These are phyloP conservation scores for Phenganax stokvisi DNA, from an alignment of 92 coral and sea anemone genomes.

Conservation along the genomic window DNA sequence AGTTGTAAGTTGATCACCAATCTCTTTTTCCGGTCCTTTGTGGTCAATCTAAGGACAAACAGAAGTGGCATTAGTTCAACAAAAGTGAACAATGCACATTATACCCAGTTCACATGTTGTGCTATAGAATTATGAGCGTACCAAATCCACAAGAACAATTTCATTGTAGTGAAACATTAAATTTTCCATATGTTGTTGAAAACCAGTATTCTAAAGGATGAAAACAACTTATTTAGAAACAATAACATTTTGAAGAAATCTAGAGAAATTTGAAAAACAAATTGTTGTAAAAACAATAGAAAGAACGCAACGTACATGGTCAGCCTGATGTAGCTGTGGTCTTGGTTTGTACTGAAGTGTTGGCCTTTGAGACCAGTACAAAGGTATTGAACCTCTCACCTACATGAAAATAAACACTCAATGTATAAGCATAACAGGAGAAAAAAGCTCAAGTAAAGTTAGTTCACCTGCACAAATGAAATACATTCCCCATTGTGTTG, in stretches of 20 bases:
- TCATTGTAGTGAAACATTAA: conserved; percentile 86
- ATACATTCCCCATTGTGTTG: conserved; percentile 61
- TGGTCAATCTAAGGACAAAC: conserved; percentile 71
- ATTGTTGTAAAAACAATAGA: background rate
- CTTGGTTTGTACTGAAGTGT: conserved; percentile 82
- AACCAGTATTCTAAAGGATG: conserved; percentile 63
- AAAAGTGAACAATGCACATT: background rate
- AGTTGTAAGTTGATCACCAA: conserved; percentile 76
- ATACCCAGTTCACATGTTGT: background rate
- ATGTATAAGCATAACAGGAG: background rate
- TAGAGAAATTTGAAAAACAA: background rate
- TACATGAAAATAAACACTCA: conserved; percentile 9
- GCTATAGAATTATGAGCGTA: conserved; percentile 28
- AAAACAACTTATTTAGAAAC: background rate
- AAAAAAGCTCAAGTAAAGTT: background rate
- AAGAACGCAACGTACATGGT: conserved; percentile 65
- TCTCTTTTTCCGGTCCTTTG: conserved; percentile 79
- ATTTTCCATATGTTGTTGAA: conserved; percentile 82
- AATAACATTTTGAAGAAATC: background rate
- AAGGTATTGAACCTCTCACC: conserved; percentile 94
- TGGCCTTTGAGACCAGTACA: conserved; percentile 97
- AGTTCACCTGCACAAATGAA: conserved; percentile 79
- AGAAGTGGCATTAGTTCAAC: background rate
- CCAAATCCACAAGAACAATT: conserved; percentile 77
- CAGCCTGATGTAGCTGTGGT: conserved; percentile 67